Conservation (phyloP, 2,888 invertebrate genomes). For the Herminia tarsipennalis region DNA sequence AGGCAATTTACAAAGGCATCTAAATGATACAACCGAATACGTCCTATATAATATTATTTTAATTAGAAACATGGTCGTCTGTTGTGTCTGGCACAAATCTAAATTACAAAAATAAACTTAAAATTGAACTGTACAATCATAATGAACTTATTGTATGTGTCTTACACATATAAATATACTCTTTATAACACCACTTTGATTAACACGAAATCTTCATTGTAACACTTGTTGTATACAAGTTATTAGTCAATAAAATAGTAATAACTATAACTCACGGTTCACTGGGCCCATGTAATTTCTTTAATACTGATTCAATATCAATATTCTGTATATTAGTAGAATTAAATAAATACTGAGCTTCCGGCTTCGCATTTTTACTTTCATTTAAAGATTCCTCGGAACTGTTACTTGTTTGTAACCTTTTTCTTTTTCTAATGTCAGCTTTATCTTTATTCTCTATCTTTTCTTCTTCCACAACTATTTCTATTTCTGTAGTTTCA, state of each 20-base stretch:
- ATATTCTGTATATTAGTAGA: conserved; percentile 75
- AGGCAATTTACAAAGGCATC: no score
- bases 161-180: conserved; percentile 52
- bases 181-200: conserved; percentile 22
- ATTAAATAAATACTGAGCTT: conserved; percentile 65
- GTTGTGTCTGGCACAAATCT: conserved; percentile 49
- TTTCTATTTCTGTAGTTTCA: conserved; percentile 59
- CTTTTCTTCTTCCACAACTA: conserved; percentile 66
- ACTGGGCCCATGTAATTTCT: conserved; percentile 75
- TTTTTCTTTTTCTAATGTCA: conserved; percentile 68
- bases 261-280: conserved; percentile 17
- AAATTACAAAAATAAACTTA: conserved; percentile 21
- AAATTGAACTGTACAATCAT: conserved; percentile 32
- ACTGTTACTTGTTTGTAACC: conserved; percentile 53
- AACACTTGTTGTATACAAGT: conserved; percentile 21
- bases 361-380: conserved; percentile 65
- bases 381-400: conserved; percentile 60
- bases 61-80: conserved; percentile 28
- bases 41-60: conserved; percentile 34
- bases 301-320: conserved; percentile 79
- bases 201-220: conserved; percentile 15
- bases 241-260: conserved; percentile 15
- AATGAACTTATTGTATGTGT: conserved; percentile 48
- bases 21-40: no score
- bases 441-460: conserved; percentile 49